Evolutionary conservation across 1,140 invertebrate genomes (phyloP), one percentile per base, ranked within the genome.

Genomic region (Brachionus manjavacas): DNA sequence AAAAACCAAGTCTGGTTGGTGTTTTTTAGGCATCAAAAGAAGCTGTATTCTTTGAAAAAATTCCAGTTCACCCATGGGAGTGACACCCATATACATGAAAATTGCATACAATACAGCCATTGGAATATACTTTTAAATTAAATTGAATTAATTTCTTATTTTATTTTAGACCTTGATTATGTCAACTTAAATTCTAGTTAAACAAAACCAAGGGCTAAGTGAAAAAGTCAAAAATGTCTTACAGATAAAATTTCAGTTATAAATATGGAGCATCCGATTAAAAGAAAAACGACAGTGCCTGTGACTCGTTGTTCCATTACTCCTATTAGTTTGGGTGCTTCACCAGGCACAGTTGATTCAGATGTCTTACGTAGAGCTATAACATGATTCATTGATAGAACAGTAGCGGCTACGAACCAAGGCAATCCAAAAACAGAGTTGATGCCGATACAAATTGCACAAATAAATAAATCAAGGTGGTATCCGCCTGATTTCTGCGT

Each of bases 11-110:
- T 99, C 96, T 0, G 97, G 97, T 88, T 99, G 97, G 90, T 99
- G 99, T 88, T 99, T 99, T 86, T 94, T 93, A 14, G 97, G 97
- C 96, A 99, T 99, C 84, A 99, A 94, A 91, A 98, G 93, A 49
- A 99, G 95, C 25, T 96, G 89, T 43, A 99, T 94, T 84, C 97
- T 93, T 88, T 98, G 95, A 88, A 98, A 96, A 88, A 99, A 95
- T 86, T 91, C 90, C 84, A 98, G 92, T 81, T 96, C 96, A 88
- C 95, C 95, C 1, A 99, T 90, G 1, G 97, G 97, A 43, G 96
- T 95, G 46, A 96, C 94, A 72, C 97, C 97, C 97, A 99, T 99
- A 88, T 98, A 99, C 3, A 99, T 92, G 90, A 99, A 99, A 8
- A 99, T 96, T 43, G 97, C 97, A 90, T 96, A 99, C 12, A 99